Base-by-base conservation (phyloP, 2,888 invertebrate genomes). In the Agrilus mali region DNA sequence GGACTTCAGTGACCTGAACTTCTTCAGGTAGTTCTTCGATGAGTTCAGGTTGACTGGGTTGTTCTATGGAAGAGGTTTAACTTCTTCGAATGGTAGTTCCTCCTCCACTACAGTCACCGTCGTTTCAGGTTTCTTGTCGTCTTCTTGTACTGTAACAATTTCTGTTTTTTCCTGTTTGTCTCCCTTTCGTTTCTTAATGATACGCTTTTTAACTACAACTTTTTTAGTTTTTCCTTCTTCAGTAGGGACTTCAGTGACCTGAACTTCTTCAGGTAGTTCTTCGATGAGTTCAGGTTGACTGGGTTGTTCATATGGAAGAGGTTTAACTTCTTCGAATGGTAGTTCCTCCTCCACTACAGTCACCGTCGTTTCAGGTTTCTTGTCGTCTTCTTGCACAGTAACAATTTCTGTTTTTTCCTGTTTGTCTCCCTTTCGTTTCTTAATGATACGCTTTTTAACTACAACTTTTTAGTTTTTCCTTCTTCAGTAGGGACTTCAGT, bases 401-500 rank as follows among this genome's bases (percentile, higher is more conserved):
- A 63, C 58, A 33, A 67, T 61, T 51, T 65, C 66, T 1, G 65
- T 68, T 6, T 65, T 53, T 49, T 69, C 66, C 32, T 65, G 59
- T 47, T 55, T 61, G 36, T 57, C 51, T 42, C 60, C 65, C 49
- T 51, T 61, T n/a, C 63, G 60, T 49, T 65, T 65, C 45, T 63
- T 69, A 34, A 67, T 60, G 0, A 63, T 52, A 36, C 66, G 59
- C 41, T 63, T 68, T 37, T 65, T 68, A 3, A 62, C 57, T 33
- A 60, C 62, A 40, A 52, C 57, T 47, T 40, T 46, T 47, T 53
- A 38, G 52, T 42, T 40, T 45, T 46, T 8, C 51, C 50, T 43
- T 54, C 52, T 39, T 51, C 46, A 27, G 47, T 41, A 12, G 42
- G 42, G 2, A 51, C 47, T 45, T 54, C 48, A 12, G 45, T 47